These are phyloP conservation scores for Halichondria panicea DNA, from an alignment of 37 sponge, comb jelly and placozoan species.

Conservation along the genomic window DNA sequence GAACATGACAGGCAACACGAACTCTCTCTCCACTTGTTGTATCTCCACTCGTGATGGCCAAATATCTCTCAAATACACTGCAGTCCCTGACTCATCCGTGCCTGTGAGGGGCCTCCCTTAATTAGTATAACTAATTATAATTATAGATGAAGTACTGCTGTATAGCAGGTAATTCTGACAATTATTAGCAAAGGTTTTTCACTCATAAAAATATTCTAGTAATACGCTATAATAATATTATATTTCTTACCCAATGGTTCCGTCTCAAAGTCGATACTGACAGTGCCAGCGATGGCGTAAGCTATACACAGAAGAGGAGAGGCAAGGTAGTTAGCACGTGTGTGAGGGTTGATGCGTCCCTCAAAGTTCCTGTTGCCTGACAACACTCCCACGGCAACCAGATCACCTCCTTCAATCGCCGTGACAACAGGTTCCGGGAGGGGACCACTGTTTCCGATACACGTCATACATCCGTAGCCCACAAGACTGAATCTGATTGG, in stretches of 20 bases:
- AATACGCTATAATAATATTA: not conserved
- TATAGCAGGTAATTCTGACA: not conserved
- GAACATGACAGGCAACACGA: constrained; percentile 91
- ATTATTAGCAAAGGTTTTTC: not conserved
- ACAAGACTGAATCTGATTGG: constrained; percentile 72
- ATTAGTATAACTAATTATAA: no score
- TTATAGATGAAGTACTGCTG: not conserved
- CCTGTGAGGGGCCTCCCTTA: constrained; percentile 27
- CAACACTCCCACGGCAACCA: constrained; percentile 89
- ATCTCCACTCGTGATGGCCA: constrained; percentile 88
- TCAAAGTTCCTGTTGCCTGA: constrained; percentile 96
- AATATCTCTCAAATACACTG: constrained; percentile 87
- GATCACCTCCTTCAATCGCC: constrained; percentile 80
- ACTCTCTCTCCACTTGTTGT: constrained; percentile 77
- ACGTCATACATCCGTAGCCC: constrained; percentile 94
- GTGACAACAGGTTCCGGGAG: constrained; percentile 68
- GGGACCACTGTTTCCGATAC: constrained; percentile 93
- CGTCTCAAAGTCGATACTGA: constrained; percentile 87
- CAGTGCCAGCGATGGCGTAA: constrained; percentile 92
- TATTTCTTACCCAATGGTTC: constrained; percentile 74
- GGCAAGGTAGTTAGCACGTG: constrained; percentile 92
- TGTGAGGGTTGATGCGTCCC: constrained; percentile 91
- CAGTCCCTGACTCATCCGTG: constrained; percentile 42
- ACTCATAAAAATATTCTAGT: not conserved
- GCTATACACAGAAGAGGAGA: constrained; percentile 94